phyloP scores from a whole-genome alignment of 2,113 vertebrate species.

The Oenanthe melanoleuca region DNA sequence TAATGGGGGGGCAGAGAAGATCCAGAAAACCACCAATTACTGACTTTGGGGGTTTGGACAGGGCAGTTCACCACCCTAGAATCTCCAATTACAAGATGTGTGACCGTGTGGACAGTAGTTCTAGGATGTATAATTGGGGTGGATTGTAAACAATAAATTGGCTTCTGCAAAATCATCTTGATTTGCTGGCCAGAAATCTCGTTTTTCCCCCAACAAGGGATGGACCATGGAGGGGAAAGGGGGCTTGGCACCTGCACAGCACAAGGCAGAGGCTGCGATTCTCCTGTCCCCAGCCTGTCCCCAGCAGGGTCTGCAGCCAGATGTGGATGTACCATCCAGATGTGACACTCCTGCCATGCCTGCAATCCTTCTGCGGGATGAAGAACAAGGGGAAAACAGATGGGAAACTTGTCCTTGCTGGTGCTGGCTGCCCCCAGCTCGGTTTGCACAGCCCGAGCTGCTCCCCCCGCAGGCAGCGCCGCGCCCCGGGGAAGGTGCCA shows the following conservation, averaged over 20 bases:
- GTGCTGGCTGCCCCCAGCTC: background rate
- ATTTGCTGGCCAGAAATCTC: no score
- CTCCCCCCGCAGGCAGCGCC: constrained; percentile 33
- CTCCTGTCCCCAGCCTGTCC: background rate
- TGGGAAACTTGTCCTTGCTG: background rate
- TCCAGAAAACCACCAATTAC: no score
- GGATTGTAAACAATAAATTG: no score
- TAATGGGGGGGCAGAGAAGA: no score
- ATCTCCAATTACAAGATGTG: no score
- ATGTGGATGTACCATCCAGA: background rate
- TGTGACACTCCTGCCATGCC: background rate
- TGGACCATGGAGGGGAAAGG: accelerated
- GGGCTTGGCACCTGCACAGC: background rate
- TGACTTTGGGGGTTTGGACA: no score
- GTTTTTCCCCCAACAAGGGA: background rate
- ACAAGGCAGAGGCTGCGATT: accelerated
- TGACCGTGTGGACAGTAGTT: no score
- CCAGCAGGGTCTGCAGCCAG: accelerated
- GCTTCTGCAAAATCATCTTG: no score
- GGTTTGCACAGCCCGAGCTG: accelerated
- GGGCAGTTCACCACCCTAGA: no score
- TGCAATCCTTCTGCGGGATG: accelerated
- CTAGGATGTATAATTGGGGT: no score
- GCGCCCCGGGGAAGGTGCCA: constrained; percentile 75
- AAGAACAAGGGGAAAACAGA: accelerated